These are phyloP conservation scores for Stenichneumon culpator DNA, from an alignment of 2,888 invertebrate species.

Conservation along the genomic window DNA sequence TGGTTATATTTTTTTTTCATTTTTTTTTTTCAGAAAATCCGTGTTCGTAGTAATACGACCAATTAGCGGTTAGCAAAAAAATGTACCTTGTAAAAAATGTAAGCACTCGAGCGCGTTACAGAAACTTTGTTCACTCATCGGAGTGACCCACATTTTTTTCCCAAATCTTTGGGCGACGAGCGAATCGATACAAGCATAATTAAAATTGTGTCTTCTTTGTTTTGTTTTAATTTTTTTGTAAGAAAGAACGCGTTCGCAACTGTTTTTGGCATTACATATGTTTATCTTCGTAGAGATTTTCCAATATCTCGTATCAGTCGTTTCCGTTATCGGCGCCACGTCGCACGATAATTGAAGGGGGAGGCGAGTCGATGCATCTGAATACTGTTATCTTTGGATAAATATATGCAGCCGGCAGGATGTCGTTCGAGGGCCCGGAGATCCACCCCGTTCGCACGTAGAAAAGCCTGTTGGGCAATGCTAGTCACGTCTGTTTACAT, in stretches of 20 bases:
- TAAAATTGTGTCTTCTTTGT: neutral
- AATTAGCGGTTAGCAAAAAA: neutral
- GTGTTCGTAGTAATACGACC: neutral
- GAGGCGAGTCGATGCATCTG: slow-evolving; percentile 9
- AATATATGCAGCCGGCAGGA: slow-evolving; percentile 2
- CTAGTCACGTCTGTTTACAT: too few relatives aligned
- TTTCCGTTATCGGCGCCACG: neutral
- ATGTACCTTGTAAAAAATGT: slow-evolving; percentile 26
- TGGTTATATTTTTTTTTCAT: too few relatives aligned
- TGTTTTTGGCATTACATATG: neutral
- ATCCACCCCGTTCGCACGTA: slow-evolving; percentile 26
- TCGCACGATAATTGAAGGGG: neutral
- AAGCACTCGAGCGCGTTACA: slow-evolving; percentile 15
- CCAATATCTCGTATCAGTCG: neutral
- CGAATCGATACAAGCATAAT: slow-evolving; percentile 1
- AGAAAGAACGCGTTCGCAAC: neutral
- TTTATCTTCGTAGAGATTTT: neutral
- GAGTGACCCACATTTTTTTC: slow-evolving; percentile 33
- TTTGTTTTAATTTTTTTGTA: neutral
- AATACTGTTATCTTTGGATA: slow-evolving; percentile 20
- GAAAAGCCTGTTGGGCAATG: slow-evolving; percentile 2
- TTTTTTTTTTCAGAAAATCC: neutral
- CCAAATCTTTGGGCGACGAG: slow-evolving; percentile 2
- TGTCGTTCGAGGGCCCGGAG: neutral
- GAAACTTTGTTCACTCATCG: slow-evolving; percentile 11